Base-by-base conservation (phyloP, 2,113 vertebrate genomes). In the Festucalex cinctus region DNA sequence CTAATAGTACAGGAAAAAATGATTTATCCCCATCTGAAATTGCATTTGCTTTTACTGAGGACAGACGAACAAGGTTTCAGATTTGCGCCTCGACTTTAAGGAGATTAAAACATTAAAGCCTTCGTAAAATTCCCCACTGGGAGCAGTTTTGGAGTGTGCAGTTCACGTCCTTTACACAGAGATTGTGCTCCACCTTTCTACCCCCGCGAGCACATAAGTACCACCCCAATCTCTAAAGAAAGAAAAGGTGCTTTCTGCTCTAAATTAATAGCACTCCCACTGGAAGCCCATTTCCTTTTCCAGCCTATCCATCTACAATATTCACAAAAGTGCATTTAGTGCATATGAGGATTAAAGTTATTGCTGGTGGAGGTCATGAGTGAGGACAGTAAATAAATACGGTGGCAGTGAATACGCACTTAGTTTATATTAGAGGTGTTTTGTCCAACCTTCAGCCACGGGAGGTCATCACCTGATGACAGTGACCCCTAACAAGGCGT, bases 261-360 rank as follows among this genome's bases (percentile, higher is more conserved):
- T 66, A 70, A 84, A 63, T 82, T 69, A 74, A 71, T 63, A 80
- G 73, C 68, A 3, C 57, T 78, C 74, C 75, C 85, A 81, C 77
- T 64, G 24, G 81, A 74, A 78, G 68, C 70, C 54, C 13, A 63
- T 78, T 81, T 83, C 63, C 26, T 66, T 79, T 83, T 69, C 75
- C 35, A 66, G 62, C 66, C 67, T 59, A 65, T 66, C 73, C 58
- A 48, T 54, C 26, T 35, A 43, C 66, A 54, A 61, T 71, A 62
- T 71, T 77, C 70, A 73, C 75, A 78, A 82, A 85, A 80, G 77
- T 70, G 76, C 77, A 82, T 75, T 74, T 68, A 73, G 80, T 59
- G 73, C 83, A 83, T 78, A 71, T 70, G 65, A 68, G 81, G 81
- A 88, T 88, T 84, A 82, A 32, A 75, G 84, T 82, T 85, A 57